Percentiles rank a stretch among this genome's conserved stretches.
Conservation (phyloP, 1,140 invertebrate species). For the Ostrea edulis region DNA sequence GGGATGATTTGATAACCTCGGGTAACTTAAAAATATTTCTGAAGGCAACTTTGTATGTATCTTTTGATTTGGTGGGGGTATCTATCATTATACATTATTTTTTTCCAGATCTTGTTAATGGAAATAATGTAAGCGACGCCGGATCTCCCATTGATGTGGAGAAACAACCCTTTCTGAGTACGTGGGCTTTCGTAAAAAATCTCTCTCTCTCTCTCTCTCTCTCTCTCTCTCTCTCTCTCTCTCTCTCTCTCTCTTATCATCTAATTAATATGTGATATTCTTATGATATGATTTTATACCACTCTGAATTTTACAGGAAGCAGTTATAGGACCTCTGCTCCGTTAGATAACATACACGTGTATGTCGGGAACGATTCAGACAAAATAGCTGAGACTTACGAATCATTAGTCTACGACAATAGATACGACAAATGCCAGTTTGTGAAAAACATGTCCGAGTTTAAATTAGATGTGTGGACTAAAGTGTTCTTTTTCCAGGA, state of each 20-base stretch:
- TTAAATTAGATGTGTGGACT: not conserved
- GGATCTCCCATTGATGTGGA: not conserved
- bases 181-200: not conserved
- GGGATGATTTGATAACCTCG: not conserved
- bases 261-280: not conserved
- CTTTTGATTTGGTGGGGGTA: not conserved
- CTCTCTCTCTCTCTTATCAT: no score
- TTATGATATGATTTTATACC: not conserved
- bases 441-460: not conserved
- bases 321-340: not conserved
- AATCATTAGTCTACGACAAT: not conserved
- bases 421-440: conserved; percentile 19
- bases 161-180: not conserved
- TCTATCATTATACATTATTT: not conserved
- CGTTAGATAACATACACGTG: not conserved
- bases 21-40: not conserved
- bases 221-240: no score
- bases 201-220: no score
- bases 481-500: conserved; percentile 4
- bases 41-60: not conserved
- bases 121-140: not conserved
- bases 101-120: not conserved
- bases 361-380: not conserved
- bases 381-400: not conserved
- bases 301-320: not conserved